Base-by-base conservation (phyloP, 2,888 invertebrate species). In the Metacarcinus magister region DNA sequence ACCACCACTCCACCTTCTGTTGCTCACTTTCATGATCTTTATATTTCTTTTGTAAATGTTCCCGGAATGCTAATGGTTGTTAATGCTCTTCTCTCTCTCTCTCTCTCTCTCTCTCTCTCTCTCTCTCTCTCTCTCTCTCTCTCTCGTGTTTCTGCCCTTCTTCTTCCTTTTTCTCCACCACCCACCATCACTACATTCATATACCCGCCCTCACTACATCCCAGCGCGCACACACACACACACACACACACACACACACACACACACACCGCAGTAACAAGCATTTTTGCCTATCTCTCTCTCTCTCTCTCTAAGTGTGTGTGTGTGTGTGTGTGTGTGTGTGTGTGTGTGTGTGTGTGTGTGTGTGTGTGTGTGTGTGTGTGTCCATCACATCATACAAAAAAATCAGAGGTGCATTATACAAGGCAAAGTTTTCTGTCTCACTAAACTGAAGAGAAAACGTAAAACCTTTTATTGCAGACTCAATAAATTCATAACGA, bases 181-280 rank as follows among this genome's bases (percentile, higher is more conserved):
- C 39, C 10, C n/a, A 19, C n/a, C 39, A 19, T 43, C 39, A 28
- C 39, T 19, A 90, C 44, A n/a, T 23, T 90, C 16, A 39, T 43
- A 46, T 46, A 16, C 44, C 46, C 44, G 10, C 28, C 39, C 16
- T n/a, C n/a, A 28, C 39, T 19, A 90, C 44, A n/a, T 23, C 39
- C 16, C 10, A 19, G n/a, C 43, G 39, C 44, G 23, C 44, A 0
- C 28, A 5, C 16, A 10, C n/a, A 67, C 93, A 67, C 67, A 94
- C 44, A 94, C 44, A 82, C 82, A 94, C 82, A 43, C 75, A 75
- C 75, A 75, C 93, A 75, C 93, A 82, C 94, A 48, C 48, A 48
- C 48, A 48, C 48, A 48, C 48, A 48, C 48, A 48, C 13, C 48
- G 39, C 39, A 39, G 39, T 39, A 39, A 48, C 48, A 48, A 48